phyloP scores from a whole-genome alignment of 2,797 vertebrate species.

The Setipinna tenuifilis region DNA sequence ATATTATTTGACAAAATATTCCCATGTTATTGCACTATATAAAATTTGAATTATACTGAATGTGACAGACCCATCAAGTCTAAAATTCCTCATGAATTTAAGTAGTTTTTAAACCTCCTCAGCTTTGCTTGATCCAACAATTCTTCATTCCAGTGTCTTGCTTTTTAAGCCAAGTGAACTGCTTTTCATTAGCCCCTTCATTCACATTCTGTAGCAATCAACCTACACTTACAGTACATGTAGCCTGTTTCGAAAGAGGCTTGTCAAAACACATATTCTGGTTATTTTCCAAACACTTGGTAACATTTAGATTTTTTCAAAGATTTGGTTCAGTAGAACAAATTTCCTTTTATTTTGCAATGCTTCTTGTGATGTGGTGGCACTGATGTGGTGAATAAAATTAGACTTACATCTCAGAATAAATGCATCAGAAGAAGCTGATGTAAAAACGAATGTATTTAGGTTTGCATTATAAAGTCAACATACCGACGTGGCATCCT shows the following conservation, averaged over 20 bases:
- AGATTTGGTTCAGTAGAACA: no score
- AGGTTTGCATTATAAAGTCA: not conserved
- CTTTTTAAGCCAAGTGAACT: not conserved
- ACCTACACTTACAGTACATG: not conserved
- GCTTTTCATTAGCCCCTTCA: not conserved
- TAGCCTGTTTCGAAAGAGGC: not conserved
- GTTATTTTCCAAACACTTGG: not conserved
- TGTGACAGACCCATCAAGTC: not conserved
- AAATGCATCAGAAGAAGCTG: not conserved
- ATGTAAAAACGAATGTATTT: not conserved
- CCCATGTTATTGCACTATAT: no score
- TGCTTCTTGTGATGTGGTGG: not conserved
- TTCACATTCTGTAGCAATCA: not conserved
- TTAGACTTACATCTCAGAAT: no score
- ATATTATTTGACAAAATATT: no score
- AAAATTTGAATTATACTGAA: no score
- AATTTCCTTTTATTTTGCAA: not conserved
- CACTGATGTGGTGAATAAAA: no score
- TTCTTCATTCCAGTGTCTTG: not conserved
- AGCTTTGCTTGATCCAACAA: not conserved
- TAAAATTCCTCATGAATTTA: not conserved
- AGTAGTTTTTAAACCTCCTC: not conserved
- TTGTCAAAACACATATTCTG: constrained; percentile 8
- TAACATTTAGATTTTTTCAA: not conserved
- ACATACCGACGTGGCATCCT: not conserved